Conservation (phyloP, 2,797 vertebrate genomes). For the Microctenopoma steveboyesi region DNA sequence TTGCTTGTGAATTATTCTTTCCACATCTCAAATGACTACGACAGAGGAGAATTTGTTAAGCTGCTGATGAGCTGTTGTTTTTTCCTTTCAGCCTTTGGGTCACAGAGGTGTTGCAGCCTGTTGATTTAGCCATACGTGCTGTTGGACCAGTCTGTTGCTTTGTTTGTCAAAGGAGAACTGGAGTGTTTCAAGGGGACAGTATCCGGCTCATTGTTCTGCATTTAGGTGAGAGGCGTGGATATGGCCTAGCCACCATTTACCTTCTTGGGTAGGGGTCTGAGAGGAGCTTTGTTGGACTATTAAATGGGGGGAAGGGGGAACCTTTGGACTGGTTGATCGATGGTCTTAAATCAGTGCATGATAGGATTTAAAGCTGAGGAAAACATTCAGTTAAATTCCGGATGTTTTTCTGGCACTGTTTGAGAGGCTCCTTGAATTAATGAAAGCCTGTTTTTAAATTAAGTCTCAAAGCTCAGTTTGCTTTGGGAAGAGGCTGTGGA, state of each 20-base stretch:
- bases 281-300: slow-evolving; percentile 54
- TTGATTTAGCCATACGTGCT: slow-evolving; percentile 53
- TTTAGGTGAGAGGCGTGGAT: slow-evolving; percentile 71
- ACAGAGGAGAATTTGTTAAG: neutral
- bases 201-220: slow-evolving; percentile 79
- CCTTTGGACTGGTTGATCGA: slow-evolving; percentile 32
- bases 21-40: neutral
- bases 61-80: slow-evolving; percentile 23
- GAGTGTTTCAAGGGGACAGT: slow-evolving; percentile 41
- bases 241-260: slow-evolving; percentile 58
- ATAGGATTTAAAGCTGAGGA: slow-evolving; percentile 64
- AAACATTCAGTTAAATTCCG: slow-evolving; percentile 43
- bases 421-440: slow-evolving; percentile 39
- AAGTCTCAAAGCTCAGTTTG: slow-evolving; percentile 65
- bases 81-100: slow-evolving; percentile 24
- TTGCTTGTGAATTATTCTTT: too few relatives aligned
- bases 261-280: slow-evolving; percentile 65
- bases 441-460: slow-evolving; percentile 35
- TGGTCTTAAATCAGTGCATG: slow-evolving; percentile 26
- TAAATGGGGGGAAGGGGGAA: slow-evolving; percentile 21
- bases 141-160: slow-evolving; percentile 29
- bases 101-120: neutral
- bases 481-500: slow-evolving; percentile 59
- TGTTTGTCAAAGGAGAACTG: slow-evolving; percentile 47
- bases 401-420: slow-evolving; percentile 50